Base-by-base conservation (phyloP, 2,113 vertebrate genomes). In the Clarias batrachus region DNA sequence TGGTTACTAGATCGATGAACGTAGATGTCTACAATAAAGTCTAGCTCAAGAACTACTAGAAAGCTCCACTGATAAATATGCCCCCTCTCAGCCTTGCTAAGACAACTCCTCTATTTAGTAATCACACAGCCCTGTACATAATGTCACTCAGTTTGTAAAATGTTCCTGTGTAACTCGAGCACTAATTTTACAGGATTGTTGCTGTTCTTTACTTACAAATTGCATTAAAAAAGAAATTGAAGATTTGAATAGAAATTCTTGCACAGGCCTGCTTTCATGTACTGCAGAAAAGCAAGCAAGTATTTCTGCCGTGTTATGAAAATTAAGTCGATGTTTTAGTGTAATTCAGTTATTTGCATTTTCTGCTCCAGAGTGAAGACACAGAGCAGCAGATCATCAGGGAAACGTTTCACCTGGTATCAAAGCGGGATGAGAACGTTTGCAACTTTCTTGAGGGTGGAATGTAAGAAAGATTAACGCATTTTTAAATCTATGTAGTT, bases 391-490 rank as follows among this genome's bases (percentile, higher is more conserved):
- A 99, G 91, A 99, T 99, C 93, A 98, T 99, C 94, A 96, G 98
- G 94, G 98, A 99, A 96, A 99, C 98, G 81, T 99, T 99, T 93
- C 98, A 99, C 90, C 95, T 99, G 92, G 98, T 99, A 63, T 99
- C 98, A 0, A 99, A 99, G 94, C 93, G 98, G 92, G 98, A 99
- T 90, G 98, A 99, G 93, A 99, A 99, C 84, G 97, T 99, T 88
- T 99, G 98, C 94, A 99, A 99, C 92, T 99, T 99, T 93, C 95
- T 99, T 84, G 98, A 99, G 96, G 98, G 98, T 89, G 98, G 98
- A 94, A 92, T 99, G 97, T 99, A 96, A 97, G 98, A 62, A 63
- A 3, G 8, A 25, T 33, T 17, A 17, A 23, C 12, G 1, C 7
- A 19, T 13, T 21, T 25, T 54, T 56, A 10, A 17, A n/a, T 17